These are phyloP conservation scores for Clistopyga incitator DNA, from an alignment of 2,888 invertebrate species.

Conservation along the genomic window DNA sequence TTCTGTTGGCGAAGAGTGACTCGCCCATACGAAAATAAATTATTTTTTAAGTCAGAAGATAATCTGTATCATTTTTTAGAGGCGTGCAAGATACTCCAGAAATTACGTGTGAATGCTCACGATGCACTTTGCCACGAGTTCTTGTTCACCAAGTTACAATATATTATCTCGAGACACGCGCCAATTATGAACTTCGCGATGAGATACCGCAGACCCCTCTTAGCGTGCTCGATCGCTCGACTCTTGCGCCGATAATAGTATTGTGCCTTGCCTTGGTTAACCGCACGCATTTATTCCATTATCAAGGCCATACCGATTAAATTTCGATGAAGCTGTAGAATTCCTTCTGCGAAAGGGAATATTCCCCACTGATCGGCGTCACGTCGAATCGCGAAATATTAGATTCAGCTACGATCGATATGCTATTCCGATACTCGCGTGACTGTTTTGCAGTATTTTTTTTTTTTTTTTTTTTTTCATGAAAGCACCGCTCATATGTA, in stretches of 20 bases:
- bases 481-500: neutral
- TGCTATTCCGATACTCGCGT: neutral
- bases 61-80: neutral
- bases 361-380: neutral
- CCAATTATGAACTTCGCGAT: conserved; percentile 5
- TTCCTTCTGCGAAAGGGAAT: neutral
- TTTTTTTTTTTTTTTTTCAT: no score
- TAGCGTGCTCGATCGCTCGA: conserved; percentile 12
- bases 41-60: neutral
- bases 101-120: conserved; percentile 17
- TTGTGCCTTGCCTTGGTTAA: neutral
- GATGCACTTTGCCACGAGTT: conserved; percentile 1
- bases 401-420: conserved; percentile 13
- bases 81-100: neutral
- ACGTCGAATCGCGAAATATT: neutral
- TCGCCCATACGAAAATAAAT: neutral
- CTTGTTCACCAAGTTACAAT: neutral
- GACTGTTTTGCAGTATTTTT: no score
- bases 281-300: conserved; percentile 24
- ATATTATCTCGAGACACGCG: conserved; percentile 36
- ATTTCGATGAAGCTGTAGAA: conserved; percentile 28
- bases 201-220: conserved; percentile 12
- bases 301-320: conserved; percentile 39
- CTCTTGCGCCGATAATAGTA: conserved; percentile 5
- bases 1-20: neutral